phyloP scores from a whole-genome alignment of 2,888 invertebrate species.

The Drosophila infuscata region DNA sequence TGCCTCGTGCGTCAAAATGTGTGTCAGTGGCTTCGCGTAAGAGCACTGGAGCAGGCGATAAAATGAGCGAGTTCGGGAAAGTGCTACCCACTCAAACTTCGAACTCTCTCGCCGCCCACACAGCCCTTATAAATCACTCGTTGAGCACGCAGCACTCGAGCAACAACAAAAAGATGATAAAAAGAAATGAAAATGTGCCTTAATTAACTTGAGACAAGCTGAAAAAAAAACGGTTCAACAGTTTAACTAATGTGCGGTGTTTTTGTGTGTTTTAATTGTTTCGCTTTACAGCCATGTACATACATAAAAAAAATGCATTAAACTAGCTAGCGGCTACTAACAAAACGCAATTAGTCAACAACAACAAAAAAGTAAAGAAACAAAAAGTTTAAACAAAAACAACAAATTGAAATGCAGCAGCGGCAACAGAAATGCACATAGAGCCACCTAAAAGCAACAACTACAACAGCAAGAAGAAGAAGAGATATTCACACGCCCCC shows the following conservation, averaged over 20 bases:
- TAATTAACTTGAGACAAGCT: conserved; percentile 45
- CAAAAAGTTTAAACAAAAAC: conserved; percentile 24
- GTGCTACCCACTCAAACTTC: conserved; percentile 22
- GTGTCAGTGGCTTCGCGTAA: conserved; percentile 73
- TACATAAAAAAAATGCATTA: conserved; percentile 61
- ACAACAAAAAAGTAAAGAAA: conserved; percentile 33
- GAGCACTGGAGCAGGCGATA: conserved; percentile 35
- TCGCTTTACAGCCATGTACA: conserved; percentile 69
- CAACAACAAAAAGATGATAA: conserved; percentile 25
- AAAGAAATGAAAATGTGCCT: conserved; percentile 34
- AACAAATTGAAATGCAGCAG: conserved; percentile 19
- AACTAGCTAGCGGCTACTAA: conserved; percentile 47
- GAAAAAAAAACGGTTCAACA: conserved; percentile 46
- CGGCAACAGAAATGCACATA: conserved; percentile 73
- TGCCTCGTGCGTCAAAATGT: conserved; percentile 64
- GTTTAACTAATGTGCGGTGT: conserved; percentile 36
- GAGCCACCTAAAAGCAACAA: conserved; percentile 46
- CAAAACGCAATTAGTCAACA: conserved; percentile 55
- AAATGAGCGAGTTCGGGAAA: conserved; percentile 17
- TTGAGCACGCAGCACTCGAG: conserved; percentile 72
- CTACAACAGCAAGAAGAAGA: conserved; percentile 15
- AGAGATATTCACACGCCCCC: conserved; percentile 13
- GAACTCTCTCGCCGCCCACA: conserved; percentile 7
- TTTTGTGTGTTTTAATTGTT: conserved; percentile 24
- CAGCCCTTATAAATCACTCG: conserved; percentile 64